These are phyloP conservation scores for Patagioenas fasciata DNA, from an alignment of 2,113 vertebrate genomes.

Conservation along the genomic window DNA sequence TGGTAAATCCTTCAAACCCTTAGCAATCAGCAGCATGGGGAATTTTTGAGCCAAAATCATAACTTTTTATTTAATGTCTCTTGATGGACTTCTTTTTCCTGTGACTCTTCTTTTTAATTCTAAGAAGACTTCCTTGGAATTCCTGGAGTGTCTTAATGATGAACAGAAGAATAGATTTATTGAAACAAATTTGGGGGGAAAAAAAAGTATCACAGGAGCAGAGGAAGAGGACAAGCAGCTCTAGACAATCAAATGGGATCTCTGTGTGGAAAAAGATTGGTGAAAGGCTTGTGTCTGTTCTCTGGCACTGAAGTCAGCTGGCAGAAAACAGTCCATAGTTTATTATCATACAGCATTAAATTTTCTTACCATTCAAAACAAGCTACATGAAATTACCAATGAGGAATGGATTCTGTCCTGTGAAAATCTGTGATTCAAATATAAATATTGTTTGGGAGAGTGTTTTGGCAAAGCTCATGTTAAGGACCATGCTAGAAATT, in stretches of 20 bases:
- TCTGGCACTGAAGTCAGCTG: not conserved
- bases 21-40: not conserved
- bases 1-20: not conserved
- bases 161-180: not conserved
- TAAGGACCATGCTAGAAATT: not conserved
- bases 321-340: not conserved
- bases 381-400: not conserved
- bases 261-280: not conserved
- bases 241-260: not conserved
- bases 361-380: not conserved
- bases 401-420: not conserved
- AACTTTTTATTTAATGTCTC: not conserved
- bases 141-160: not conserved
- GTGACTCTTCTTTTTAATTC: not conserved
- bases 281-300: not conserved
- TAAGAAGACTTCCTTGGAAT: not conserved
- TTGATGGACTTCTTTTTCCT: not conserved
- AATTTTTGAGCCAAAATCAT: not conserved
- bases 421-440: not conserved
- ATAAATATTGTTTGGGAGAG: not conserved
- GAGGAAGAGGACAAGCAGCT: not conserved
- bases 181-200: not conserved
- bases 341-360: not conserved
- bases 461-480: not conserved
- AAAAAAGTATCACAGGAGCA: not conserved